Conservation (phyloP, 1,140 invertebrate species). For the Drosophila baimaii region DNA sequence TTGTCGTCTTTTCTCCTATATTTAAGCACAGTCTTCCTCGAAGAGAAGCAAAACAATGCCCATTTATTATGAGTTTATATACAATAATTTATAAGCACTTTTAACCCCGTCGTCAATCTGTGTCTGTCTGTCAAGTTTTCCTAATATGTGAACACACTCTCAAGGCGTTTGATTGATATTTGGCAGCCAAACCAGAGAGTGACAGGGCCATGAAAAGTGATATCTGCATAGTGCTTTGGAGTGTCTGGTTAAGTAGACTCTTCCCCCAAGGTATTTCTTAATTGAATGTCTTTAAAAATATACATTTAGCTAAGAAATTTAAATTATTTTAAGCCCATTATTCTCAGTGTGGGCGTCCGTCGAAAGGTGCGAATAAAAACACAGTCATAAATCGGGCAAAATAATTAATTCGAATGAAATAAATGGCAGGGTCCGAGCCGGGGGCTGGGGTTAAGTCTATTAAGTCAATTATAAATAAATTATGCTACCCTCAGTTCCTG, state of each 20-base stretch:
- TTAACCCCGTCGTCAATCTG: slow-evolving; percentile 49
- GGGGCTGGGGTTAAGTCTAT: slow-evolving; percentile 54
- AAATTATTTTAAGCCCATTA: neutral
- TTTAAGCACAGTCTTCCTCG: too few relatives aligned
- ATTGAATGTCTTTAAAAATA: neutral
- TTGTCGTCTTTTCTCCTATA: slow-evolving; percentile 24
- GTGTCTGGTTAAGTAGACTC: slow-evolving; percentile 7
- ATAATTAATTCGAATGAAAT: slow-evolving; percentile 66
- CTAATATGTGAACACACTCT: slow-evolving; percentile 34
- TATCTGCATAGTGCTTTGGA: slow-evolving; percentile 42
- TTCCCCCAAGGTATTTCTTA: neutral
- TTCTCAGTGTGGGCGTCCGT: neutral
- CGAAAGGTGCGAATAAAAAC: slow-evolving; percentile 16
- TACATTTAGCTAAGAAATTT: neutral
- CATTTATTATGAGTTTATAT: slow-evolving; percentile 47
- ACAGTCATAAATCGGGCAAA: slow-evolving; percentile 62
- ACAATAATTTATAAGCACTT: slow-evolving; percentile 53
- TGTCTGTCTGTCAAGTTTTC: slow-evolving; percentile 45
- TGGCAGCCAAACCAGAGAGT: slow-evolving; percentile 39
- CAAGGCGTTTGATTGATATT: slow-evolving; percentile 57
- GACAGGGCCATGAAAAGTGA: slow-evolving; percentile 62
- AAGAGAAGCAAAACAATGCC: slow-evolving; percentile 29
- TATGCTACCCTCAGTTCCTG: slow-evolving; percentile 56
- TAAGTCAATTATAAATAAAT: slow-evolving; percentile 82
- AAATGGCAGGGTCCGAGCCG: slow-evolving; percentile 43